Conservation (phyloP, 2,797 vertebrate genomes). For the Takifugu ocellatus region DNA sequence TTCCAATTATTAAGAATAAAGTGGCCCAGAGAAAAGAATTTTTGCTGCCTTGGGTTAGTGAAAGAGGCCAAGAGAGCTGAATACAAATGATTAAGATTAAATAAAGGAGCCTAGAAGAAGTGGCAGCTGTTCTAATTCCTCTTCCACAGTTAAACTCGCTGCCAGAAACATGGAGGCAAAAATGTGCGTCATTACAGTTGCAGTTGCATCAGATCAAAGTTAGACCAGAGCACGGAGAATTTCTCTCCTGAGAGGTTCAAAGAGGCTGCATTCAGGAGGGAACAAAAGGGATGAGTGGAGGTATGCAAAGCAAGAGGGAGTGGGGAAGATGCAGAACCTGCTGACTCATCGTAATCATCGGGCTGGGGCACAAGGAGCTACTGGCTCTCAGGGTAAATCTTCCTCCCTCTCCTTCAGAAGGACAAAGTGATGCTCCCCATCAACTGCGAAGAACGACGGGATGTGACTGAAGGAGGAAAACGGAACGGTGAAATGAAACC, state of each 20-base stretch:
- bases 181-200: conserved; percentile 29
- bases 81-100: conserved; percentile 20
- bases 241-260: conserved; percentile 45
- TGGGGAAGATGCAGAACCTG: conserved; percentile 44
- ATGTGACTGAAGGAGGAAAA: conserved; percentile 36
- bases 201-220: conserved; percentile 44
- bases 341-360: conserved; percentile 74
- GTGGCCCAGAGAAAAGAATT: conserved; percentile 48
- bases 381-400: conserved; percentile 44
- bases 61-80: conserved; percentile 22
- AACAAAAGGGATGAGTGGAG: conserved; percentile 20
- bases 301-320: conserved; percentile 34
- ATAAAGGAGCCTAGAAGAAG: conserved; percentile 23
- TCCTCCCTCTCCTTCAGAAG: conserved; percentile 60
- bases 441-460: conserved; percentile 15
- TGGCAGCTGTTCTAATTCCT: conserved; percentile 6
- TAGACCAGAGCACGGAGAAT: conserved; percentile 48
- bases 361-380: conserved; percentile 38
- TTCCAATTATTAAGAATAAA: conserved; percentile 42
- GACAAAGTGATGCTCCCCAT: conserved; percentile 53
- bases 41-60: conserved; percentile 24
- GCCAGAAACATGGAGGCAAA: conserved; percentile 22
- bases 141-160: conserved; percentile 6
- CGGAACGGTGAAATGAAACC: conserved; percentile 34
- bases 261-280: conserved; percentile 20